Percentiles rank a stretch among this genome's conserved stretches.
Conservation (phyloP, 2,113 vertebrate genomes). For the Cephalopterus ornatus region DNA sequence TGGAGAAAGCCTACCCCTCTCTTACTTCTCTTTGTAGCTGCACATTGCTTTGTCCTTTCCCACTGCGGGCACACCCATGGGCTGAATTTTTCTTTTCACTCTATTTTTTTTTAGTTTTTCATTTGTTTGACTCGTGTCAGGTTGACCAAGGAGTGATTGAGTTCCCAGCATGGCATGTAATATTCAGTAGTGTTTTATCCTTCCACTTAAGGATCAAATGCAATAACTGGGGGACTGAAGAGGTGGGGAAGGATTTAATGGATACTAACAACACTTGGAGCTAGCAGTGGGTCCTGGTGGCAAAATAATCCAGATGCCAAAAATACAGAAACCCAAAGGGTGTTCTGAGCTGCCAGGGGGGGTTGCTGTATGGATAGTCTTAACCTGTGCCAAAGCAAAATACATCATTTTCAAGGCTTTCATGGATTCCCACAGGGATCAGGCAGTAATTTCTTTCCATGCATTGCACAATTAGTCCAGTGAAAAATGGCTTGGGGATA, state of each 20-base stretch:
- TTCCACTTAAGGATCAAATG: background rate
- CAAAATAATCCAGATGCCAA: background rate
- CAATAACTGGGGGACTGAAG: background rate
- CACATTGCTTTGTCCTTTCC: background rate
- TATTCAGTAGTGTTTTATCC: background rate
- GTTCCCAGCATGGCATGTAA: background rate
- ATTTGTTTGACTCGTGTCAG: background rate
- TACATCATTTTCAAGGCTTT: background rate
- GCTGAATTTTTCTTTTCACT: background rate
- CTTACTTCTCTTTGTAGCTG: background rate
- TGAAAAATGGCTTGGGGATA: background rate
- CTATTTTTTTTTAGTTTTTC: background rate
- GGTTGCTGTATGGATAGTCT: background rate
- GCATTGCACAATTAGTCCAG: constrained; percentile 3
- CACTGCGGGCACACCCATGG: background rate
- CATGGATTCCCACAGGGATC: background rate
- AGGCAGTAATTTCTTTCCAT: background rate
- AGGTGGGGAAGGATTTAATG: background rate
- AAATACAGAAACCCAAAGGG: background rate
- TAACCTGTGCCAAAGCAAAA: background rate
- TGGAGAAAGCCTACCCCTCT: background rate
- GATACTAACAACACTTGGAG: background rate
- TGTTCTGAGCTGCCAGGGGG: background rate
- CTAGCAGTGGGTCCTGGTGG: background rate
- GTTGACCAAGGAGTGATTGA: background rate